Evolutionary conservation across 64 coral and sea anemone species (phyloP).

Genomic region (Porites australiensis): DNA sequence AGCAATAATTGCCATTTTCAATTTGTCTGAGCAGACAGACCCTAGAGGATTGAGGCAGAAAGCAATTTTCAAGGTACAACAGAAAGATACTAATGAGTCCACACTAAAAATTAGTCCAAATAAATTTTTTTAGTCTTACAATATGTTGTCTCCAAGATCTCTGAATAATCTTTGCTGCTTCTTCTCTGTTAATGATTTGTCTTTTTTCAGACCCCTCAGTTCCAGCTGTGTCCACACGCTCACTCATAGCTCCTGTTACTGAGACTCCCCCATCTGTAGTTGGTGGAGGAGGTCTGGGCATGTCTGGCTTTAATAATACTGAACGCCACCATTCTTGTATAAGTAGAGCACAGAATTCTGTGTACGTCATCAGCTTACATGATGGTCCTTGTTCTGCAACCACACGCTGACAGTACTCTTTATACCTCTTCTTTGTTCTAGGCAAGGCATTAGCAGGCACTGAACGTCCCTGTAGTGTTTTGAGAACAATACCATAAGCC

Average conservation of each 20-base stretch:
- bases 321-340: constrained; percentile 89
- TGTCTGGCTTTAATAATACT: neutral
- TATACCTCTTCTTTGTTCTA: constrained; percentile 58
- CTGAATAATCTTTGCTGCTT: constrained; percentile 85
- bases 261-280: constrained; percentile 49
- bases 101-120: neutral
- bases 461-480: neutral
- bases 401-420: constrained; percentile 54
- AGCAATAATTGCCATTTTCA: too few relatives aligned
- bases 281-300: constrained; percentile 66
- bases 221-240: neutral
- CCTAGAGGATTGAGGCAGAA: too few relatives aligned
- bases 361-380: constrained; percentile 50
- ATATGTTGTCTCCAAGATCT: constrained; percentile 91
- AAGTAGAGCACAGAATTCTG: constrained; percentile 76
- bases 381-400: constrained; percentile 61
- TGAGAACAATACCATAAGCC: too few relatives aligned
- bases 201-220: constrained; percentile 22
- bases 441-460: constrained; percentile 25
- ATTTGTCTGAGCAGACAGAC: too few relatives aligned
- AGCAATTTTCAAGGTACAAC: too few relatives aligned
- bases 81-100: too few relatives aligned
- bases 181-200: constrained; percentile 47
- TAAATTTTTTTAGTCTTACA: constrained; percentile 54
- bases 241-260: neutral